phyloP scores from a whole-genome alignment of 2,113 vertebrate species.

The Pogonocichla stellata region DNA sequence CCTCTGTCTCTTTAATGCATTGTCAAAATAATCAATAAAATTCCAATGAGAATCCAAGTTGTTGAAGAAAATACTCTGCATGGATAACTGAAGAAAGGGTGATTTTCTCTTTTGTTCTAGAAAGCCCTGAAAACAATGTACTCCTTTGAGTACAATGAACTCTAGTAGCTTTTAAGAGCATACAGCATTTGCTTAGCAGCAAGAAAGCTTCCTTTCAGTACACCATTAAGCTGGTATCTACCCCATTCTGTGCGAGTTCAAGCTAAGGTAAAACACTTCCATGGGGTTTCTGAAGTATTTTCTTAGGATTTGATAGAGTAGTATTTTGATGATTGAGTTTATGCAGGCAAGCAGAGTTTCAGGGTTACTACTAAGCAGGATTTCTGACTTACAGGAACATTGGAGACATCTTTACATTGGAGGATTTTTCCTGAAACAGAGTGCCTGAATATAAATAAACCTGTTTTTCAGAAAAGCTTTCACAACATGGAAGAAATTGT shows the following conservation, averaged over 20 bases:
- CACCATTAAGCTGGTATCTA: background rate
- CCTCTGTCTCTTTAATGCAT: background rate
- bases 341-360: background rate
- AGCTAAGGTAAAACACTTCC: background rate
- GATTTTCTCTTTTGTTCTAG: background rate
- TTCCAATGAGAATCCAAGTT: background rate
- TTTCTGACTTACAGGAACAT: background rate
- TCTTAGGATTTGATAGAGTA: background rate
- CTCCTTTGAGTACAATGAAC: background rate
- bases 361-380: background rate
- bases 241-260: background rate
- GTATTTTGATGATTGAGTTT: background rate
- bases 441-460: background rate
- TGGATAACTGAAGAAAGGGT: background rate
- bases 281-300: background rate
- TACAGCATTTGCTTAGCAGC: background rate
- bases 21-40: background rate
- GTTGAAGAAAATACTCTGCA: background rate
- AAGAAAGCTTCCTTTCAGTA: background rate
- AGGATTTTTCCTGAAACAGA: background rate
- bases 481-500: background rate
- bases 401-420: background rate
- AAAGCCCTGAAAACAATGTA: background rate
- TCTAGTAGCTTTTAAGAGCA: background rate
- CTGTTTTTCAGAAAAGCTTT: background rate